Base-by-base conservation (phyloP, 2,113 vertebrate species). In the Ascaphus truei region DNA sequence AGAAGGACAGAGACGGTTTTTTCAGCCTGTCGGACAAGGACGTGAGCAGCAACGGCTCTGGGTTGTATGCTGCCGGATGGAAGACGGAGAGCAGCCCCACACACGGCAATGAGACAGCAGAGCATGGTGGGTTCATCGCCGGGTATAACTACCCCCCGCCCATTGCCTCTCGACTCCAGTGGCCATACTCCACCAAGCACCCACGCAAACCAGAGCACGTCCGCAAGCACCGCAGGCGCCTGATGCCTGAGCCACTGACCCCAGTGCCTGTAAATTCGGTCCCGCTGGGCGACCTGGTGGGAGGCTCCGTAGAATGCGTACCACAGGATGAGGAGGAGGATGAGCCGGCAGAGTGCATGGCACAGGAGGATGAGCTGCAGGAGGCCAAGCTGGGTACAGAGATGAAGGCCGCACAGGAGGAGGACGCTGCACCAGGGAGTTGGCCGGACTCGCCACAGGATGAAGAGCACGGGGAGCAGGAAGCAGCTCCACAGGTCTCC, bases 1-100 rank as follows among this genome's bases (percentile, higher is more conserved):
- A 92, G 77, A 92, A 91, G 73, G 93, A 95, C 1, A 92, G 91
- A 29, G 92, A 93, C 50, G 92, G 86, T 27, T 94, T 92, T 76
- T 88, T 93, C 73, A 93, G 90, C 74, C 82, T 96, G 55, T 92
- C 93, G 0, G 91, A 91, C 78, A 91, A 91, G 4, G 84, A 86
- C 3, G 75, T 85, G 3, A 85, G 66, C 45, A 84, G 80, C 2
- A 80, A 77, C 0, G 67, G 67, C 16, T 62, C 86, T 0, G 11
- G 84, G n/a, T 74, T 85, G 1, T 86, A 88, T 16, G 79, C 69
- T 1, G 72, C 82, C 1, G 53, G 84, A 27, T 85, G 86, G 80
- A 86, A 80, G 77, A 85, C 84, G 0, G 86, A 81, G 62, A 82
- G 82, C 68, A 78, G 81, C 23, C 67, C 67, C 16, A 80, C 75